Evolutionary conservation across 2,113 vertebrate genomes (phyloP).

Genomic region (Mystacornis crossleyi): DNA sequence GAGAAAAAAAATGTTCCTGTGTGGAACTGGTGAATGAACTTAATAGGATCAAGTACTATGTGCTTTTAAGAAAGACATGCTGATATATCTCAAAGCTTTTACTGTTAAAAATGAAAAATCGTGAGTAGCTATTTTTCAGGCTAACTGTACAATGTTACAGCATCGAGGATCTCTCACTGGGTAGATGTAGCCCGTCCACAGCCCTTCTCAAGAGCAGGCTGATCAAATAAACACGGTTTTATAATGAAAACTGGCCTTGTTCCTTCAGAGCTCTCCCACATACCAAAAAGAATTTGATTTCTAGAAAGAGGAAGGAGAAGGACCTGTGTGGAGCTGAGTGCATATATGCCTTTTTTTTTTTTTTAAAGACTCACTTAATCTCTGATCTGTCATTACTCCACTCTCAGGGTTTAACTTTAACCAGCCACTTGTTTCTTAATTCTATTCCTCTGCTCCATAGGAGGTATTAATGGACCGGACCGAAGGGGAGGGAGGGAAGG

Average conservation of each 20-base stretch:
- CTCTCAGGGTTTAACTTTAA: slow-evolving; percentile 68
- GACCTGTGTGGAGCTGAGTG: neutral
- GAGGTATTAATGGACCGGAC: neutral
- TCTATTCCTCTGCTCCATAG: slow-evolving; percentile 32
- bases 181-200: neutral
- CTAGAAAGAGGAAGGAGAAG: neutral
- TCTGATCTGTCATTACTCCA: slow-evolving; percentile 49
- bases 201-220: neutral
- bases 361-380: neutral
- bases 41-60: neutral
- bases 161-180: rapidly evolving
- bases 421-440: slow-evolving; percentile 58
- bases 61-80: neutral
- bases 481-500: neutral
- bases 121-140: neutral
- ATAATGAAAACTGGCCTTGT: neutral
- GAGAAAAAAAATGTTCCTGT: rapidly evolving
- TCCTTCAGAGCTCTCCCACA: neutral
- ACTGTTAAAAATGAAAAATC: neutral
- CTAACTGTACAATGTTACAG: neutral
- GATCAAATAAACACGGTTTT: neutral
- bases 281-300: neutral
- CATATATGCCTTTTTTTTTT: too few relatives aligned
- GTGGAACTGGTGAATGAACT: neutral
- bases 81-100: neutral